phyloP scores from a whole-genome alignment of 2,113 vertebrate species.

The Eulemur rufifrons region DNA sequence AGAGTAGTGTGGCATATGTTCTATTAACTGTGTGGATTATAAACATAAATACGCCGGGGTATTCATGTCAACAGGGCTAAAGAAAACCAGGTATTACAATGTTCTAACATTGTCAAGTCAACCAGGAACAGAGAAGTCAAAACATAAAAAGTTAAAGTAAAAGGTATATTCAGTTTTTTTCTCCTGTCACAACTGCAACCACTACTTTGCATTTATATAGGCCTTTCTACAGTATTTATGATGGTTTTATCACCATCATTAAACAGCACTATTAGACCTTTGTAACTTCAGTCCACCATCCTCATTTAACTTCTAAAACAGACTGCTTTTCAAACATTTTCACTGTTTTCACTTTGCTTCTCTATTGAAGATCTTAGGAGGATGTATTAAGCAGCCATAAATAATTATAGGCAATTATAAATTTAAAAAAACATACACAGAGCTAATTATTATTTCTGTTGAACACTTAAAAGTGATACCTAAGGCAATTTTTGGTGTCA shows the following conservation, averaged over 20 bases:
- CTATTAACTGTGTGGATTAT: neutral
- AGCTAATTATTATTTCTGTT: neutral
- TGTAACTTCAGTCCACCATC: neutral
- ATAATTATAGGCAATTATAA: neutral
- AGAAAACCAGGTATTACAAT: neutral
- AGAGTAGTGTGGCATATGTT: neutral
- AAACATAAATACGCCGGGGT: neutral
- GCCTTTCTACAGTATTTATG: neutral
- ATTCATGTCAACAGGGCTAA: neutral
- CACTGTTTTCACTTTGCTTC: neutral
- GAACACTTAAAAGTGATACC: neutral
- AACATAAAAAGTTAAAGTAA: neutral
- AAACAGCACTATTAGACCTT: slow-evolving; percentile 11
- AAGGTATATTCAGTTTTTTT: neutral
- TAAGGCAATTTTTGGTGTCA: neutral
- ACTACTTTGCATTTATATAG: slow-evolving; percentile 14
- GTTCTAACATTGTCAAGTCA: neutral
- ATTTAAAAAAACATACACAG: neutral
- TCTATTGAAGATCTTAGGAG: neutral
- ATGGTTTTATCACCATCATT: neutral
- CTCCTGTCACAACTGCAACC: neutral
- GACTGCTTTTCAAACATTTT: neutral
- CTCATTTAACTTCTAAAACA: neutral
- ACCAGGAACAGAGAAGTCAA: slow-evolving; percentile 36
- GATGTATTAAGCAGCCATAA: neutral